Evolutionary conservation across 2,113 vertebrate species (phyloP).

Genomic region (Scomber colias): DNA sequence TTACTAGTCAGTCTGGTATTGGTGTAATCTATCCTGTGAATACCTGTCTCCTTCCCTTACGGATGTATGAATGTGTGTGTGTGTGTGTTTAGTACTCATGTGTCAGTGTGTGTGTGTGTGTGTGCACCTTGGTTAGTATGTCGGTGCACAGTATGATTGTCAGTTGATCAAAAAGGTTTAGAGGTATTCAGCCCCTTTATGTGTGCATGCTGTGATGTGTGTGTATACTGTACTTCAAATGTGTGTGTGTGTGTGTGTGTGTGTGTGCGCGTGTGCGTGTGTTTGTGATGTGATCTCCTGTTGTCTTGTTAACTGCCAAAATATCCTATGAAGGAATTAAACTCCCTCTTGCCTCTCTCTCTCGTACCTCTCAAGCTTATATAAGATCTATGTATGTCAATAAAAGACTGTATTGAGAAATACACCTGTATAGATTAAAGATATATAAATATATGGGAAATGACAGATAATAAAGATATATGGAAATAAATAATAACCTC

Average conservation of each 20-base stretch:
- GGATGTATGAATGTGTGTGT: conserved; percentile 45
- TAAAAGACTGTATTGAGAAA: conserved; percentile 82
- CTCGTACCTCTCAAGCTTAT: conserved; percentile 73
- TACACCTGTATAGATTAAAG: conserved; percentile 82
- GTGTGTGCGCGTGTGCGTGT: conserved; percentile 32
- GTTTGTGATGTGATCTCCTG: conserved; percentile 72
- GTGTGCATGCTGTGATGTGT: conserved; percentile 61
- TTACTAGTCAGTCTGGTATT: conserved; percentile 78
- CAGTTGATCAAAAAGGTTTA: conserved; percentile 33
- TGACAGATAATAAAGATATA: conserved; percentile 82
- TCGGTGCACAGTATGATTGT: not conserved
- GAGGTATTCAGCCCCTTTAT: conserved; percentile 45
- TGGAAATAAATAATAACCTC: conserved; percentile 46
- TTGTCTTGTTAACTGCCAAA: conserved; percentile 80
- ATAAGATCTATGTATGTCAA: conserved; percentile 80
- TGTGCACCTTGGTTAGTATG: conserved; percentile 24
- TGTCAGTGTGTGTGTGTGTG: conserved; percentile 42
- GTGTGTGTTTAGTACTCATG: conserved; percentile 29
- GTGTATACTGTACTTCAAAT: conserved; percentile 31
- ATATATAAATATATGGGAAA: conserved; percentile 82
- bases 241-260: conserved; percentile 43
- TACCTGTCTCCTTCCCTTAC: conserved; percentile 63
- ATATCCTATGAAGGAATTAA: conserved; percentile 75
- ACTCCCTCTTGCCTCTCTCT: conserved; percentile 58
- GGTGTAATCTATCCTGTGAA: conserved; percentile 79